Base-by-base conservation (phyloP, 2,888 invertebrate species). In the Acleris sparsana region DNA sequence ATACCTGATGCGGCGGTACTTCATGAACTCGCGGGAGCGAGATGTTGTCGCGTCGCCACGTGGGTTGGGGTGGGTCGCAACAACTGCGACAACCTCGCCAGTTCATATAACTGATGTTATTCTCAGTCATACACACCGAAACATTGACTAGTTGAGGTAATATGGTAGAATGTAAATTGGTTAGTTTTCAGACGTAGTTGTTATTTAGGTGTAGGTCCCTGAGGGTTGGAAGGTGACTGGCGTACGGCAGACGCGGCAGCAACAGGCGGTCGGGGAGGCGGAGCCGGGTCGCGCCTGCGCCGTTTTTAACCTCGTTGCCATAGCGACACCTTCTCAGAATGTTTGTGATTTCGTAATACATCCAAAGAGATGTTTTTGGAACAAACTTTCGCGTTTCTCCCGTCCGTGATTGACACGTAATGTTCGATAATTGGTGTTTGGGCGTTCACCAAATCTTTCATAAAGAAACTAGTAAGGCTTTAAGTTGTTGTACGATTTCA, bases 231-330 rank as follows among this genome's bases (percentile, higher is more conserved):
- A 75, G 75, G 74, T 82, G 80, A 92, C 92, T 92, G 90, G 85
- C 88, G 87, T 77, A 71, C 81, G 84, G 77, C 78, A 70, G 73
- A 63, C 73, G 72, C 81, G 82, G 78, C 80, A 90, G 88, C 93
- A 92, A 93, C 92, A 92, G 93, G 92, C 92, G 85, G 87, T 78
- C 76, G 72, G 71, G 74, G 64, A 82, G 92, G 90, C 86, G 90
- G 88, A 85, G 88, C 80, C 72, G 74, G 60, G 73, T 70, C 83
- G 85, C 87, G 89, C 75, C 80, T 89, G 93, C 93, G 93, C 88
- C 78, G 56, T 77, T 68, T 70, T 9, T 63, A 67, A 68, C 66
- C 61, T 78, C 73, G 93, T 93, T 87, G 82, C 84, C 82, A 92
- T 93, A 88, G 81, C 83, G 73, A 93, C 93, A 87, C 87, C 87